Evolutionary conservation across 2,797 vertebrate species (phyloP).

Genomic region (Mergus octosetaceus): DNA sequence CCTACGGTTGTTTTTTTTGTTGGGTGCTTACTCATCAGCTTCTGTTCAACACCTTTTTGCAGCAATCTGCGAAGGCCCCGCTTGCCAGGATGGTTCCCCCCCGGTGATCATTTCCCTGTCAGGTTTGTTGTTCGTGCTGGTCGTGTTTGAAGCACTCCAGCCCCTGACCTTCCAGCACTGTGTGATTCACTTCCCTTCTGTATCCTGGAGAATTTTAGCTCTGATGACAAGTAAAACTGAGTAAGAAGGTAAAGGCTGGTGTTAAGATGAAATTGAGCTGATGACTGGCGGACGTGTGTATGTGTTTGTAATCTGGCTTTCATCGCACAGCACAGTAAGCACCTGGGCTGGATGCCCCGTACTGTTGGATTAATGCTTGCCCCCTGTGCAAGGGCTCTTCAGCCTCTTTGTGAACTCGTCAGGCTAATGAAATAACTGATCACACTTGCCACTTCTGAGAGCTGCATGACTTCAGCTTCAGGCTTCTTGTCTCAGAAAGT

Average conservation of each 20-base stretch:
- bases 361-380: background rate
- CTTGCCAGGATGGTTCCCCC: background rate
- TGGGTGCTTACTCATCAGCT: background rate
- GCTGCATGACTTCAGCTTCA: background rate
- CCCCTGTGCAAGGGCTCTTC: background rate
- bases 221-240: background rate
- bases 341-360: background rate
- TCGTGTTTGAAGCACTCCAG: background rate
- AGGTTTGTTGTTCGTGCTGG: background rate
- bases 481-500: background rate
- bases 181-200: conserved; percentile 1
- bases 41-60: background rate
- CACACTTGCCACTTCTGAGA: background rate
- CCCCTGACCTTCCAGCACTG: background rate
- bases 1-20: background rate
- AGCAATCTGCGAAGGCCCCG: background rate
- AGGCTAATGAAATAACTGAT: background rate
- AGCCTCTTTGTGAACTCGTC: background rate
- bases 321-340: background rate
- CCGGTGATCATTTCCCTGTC: background rate
- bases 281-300: background rate
- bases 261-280: background rate
- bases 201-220: background rate
- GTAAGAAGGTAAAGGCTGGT: background rate
- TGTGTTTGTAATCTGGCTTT: background rate